A percentile compares a stretch with the other conserved stretches of the same genome.
These are phyloP conservation scores for Uloborus plumipes DNA, from an alignment of 2,888 invertebrate species.

Conservation along the genomic window DNA sequence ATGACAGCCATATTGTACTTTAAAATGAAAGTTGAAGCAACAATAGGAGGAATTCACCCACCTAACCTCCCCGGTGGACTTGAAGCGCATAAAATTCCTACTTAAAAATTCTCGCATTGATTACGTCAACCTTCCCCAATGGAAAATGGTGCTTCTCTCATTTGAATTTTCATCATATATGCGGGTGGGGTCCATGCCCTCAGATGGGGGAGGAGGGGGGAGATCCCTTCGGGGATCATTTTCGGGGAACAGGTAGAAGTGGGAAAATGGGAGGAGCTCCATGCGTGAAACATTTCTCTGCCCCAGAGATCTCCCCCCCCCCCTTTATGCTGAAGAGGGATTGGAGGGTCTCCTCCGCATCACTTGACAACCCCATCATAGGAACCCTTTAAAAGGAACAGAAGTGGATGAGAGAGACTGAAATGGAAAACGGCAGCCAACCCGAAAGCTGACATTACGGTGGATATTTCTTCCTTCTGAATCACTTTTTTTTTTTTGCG, in stretches of 20 bases:
- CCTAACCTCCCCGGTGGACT: too few species aligned
- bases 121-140: constrained; percentile 16
- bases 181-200: constrained; percentile 52
- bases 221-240: constrained; percentile 13
- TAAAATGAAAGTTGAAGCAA: too few species aligned
- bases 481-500: too few species aligned
- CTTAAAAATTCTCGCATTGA: constrained; percentile 39
- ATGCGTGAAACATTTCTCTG: constrained; percentile 40
- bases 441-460: too few species aligned
- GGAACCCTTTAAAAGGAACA: constrained; percentile 19
- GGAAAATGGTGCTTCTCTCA: constrained; percentile 34
- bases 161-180: constrained; percentile 59
- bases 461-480: too few species aligned
- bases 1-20: too few species aligned
- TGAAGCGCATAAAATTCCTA: constrained; percentile 22
- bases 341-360: constrained; percentile 42
- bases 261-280: constrained; percentile 29
- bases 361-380: constrained; percentile 24
- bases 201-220: constrained; percentile 9
- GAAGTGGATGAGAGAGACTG: neutral
- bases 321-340: constrained; percentile 7
- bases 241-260: constrained; percentile 22
- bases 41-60: too few species aligned
- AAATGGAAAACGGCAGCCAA: too few species aligned
- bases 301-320: constrained; percentile 19